These are phyloP conservation scores for Esox niger DNA, from an alignment of 2,113 vertebrate species.

Conservation along the genomic window DNA sequence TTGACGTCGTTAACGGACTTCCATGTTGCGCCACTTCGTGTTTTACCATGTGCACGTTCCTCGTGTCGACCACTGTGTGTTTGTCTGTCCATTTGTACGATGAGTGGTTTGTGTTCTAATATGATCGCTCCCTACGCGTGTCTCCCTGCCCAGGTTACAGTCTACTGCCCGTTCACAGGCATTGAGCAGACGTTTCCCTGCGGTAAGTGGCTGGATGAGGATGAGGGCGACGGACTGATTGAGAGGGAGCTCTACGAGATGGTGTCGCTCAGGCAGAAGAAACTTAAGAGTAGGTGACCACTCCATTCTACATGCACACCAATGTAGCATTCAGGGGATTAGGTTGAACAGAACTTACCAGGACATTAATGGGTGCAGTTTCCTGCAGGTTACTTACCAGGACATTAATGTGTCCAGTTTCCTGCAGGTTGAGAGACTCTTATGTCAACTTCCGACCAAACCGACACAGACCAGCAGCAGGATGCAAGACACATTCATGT, in stretches of 20 bases:
- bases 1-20: too few species aligned
- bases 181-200: conserved; percentile 94
- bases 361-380: too few species aligned
- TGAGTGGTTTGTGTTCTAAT: too few species aligned
- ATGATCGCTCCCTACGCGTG: not conserved
- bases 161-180: conserved; percentile 94
- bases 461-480: too few species aligned
- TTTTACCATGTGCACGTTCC: too few species aligned
- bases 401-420: too few species aligned
- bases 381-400: too few species aligned
- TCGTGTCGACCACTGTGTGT: not conserved
- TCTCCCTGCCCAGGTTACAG: conserved; percentile 78
- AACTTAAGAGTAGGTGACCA: conserved; percentile 83
- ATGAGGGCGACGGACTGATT: conserved; percentile 89
- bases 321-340: not conserved
- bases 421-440: too few species aligned
- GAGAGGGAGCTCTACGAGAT: conserved; percentile 95
- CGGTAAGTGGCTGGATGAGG: conserved; percentile 91
- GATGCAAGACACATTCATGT: too few species aligned
- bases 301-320: not conserved
- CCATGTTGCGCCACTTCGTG: too few species aligned
- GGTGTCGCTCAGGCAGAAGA: conserved; percentile 89
- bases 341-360: not conserved
- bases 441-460: too few species aligned
- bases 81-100: too few species aligned